These are phyloP conservation scores for Recurvirostra avosetta DNA, from an alignment of 2,113 vertebrate genomes.

Conservation along the genomic window DNA sequence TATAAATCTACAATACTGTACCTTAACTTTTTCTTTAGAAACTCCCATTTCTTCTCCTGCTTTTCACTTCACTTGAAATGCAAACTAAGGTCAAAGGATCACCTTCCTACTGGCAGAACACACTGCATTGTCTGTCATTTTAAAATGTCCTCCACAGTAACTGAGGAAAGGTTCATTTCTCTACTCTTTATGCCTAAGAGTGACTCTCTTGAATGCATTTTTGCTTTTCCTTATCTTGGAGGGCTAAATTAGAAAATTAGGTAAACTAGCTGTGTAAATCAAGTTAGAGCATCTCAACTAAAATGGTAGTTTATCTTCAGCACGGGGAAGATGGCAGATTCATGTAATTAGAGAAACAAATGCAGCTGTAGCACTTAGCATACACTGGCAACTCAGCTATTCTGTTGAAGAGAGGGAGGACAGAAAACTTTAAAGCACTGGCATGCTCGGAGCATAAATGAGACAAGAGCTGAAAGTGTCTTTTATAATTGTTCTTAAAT, in stretches of 20 bases:
- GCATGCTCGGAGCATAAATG: constrained; percentile 3
- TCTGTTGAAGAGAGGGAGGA: constrained; percentile 8
- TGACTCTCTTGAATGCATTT: neutral
- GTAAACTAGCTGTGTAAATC: constrained; percentile 29
- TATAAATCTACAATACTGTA: constrained; percentile 16
- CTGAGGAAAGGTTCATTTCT: neutral
- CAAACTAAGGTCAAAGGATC: constrained; percentile 58
- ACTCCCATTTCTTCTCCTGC: constrained; percentile 28
- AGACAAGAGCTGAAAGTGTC: constrained; percentile 26
- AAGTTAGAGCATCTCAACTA: constrained; percentile 8
- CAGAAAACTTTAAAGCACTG: constrained; percentile 48
- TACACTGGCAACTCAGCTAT: constrained; percentile 8
- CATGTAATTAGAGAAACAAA: constrained; percentile 42
- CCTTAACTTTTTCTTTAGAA: constrained; percentile 40
- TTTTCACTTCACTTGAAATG: constrained; percentile 65
- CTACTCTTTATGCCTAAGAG: neutral
- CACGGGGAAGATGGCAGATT: neutral
- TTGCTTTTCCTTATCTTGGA: constrained; percentile 22
- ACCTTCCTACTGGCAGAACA: constrained; percentile 45
- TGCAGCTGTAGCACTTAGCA: neutral
- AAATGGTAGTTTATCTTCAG: constrained; percentile 46
- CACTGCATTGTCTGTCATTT: constrained; percentile 42
- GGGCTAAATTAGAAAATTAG: constrained; percentile 46
- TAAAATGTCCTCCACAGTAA: neutral
- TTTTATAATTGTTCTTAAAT: constrained; percentile 48